Conservation (phyloP, 2,113 vertebrate species). For the Phasianus colchicus region DNA sequence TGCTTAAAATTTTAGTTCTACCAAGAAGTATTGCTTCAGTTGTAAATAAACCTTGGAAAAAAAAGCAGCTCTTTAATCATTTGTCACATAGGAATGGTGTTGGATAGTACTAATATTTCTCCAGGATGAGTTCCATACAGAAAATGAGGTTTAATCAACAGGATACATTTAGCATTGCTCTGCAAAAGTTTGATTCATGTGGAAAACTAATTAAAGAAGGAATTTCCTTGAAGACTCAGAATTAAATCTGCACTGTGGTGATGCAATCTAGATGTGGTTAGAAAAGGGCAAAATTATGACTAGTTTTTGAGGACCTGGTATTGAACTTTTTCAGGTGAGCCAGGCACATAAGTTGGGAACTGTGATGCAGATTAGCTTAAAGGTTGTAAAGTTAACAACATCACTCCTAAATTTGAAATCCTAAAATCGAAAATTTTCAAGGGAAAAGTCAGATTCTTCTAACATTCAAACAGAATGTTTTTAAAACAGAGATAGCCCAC, state of each 20-base stretch:
- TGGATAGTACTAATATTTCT: not conserved
- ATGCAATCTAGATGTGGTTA: not conserved
- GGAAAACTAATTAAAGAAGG: not conserved
- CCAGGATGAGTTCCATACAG: not conserved
- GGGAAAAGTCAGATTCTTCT: not conserved
- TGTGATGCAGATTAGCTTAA: not conserved
- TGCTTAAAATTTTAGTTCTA: not conserved
- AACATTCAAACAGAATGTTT: not conserved
- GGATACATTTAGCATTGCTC: not conserved
- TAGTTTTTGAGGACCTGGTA: not conserved
- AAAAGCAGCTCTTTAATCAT: not conserved
- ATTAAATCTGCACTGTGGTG: not conserved
- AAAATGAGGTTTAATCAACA: not conserved
- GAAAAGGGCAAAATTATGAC: not conserved
- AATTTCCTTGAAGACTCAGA: not conserved
- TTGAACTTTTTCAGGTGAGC: not conserved
- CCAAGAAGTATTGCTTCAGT: not conserved
- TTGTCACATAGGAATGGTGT: not conserved
- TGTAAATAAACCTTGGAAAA: not conserved
- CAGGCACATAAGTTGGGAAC: not conserved
- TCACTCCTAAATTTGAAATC: too few species aligned
- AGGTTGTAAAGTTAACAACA: not conserved
- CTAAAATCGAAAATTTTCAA: not conserved
- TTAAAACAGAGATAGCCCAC: not conserved
- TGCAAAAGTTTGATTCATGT: not conserved